A percentile compares a stretch with the other conserved stretches of the same genome.
These are phyloP conservation scores for Bombus waltoni DNA, from an alignment of 1,140 invertebrate species.

Conservation along the genomic window DNA sequence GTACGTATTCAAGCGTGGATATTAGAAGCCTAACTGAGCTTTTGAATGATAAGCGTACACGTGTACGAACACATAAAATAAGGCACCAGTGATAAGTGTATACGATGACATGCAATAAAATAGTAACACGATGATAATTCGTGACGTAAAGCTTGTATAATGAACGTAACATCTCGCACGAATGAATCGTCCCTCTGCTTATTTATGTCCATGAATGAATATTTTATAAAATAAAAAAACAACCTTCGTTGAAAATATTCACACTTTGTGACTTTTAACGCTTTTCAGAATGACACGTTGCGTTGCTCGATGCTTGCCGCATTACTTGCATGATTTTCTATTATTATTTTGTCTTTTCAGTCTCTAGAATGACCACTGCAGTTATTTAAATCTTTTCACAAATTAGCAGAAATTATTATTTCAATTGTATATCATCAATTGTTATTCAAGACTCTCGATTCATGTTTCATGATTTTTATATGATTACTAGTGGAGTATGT, in stretches of 20 bases:
- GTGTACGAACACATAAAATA: background rate
- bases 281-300: background rate
- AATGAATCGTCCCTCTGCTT: conserved; percentile 13
- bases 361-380: background rate
- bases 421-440: background rate
- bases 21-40: too few species aligned
- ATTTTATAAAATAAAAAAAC: conserved; percentile 48
- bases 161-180: conserved; percentile 18
- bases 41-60: background rate
- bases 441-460: background rate
- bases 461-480: background rate
- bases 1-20: background rate
- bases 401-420: background rate
- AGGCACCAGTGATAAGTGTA: background rate
- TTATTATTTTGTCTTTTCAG: background rate
- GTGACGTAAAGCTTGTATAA: conserved; percentile 35
- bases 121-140: conserved; percentile 43
- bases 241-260: background rate
- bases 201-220: conserved; percentile 30
- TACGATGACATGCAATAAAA: conserved; percentile 16
- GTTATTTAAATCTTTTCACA: background rate
- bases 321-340: background rate
- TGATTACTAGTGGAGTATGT: background rate
- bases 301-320: background rate
- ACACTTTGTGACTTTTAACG: background rate